These are phyloP conservation scores for Euschistus heros DNA, from an alignment of 1,140 invertebrate species.

Conservation along the genomic window DNA sequence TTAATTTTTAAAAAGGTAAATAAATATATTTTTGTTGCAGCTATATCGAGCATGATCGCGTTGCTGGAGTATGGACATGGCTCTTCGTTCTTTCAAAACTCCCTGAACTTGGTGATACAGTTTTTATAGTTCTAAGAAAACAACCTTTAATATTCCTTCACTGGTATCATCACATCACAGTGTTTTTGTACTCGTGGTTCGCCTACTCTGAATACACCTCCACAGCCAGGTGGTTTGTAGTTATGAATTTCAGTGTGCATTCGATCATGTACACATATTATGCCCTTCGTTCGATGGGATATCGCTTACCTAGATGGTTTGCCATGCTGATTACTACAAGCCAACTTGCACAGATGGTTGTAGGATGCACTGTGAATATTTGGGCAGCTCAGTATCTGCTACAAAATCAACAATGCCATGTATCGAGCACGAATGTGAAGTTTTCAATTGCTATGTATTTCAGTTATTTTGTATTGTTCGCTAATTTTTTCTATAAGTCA, in stretches of 20 bases:
- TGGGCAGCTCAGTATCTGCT: constrained; percentile 65
- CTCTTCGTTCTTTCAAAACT: constrained; percentile 91
- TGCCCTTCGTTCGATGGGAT: constrained; percentile 76
- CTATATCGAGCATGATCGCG: constrained; percentile 75
- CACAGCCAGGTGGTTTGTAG: constrained; percentile 95
- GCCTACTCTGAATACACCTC: constrained; percentile 93
- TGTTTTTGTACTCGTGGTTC: constrained; percentile 93
- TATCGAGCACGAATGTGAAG: constrained; percentile 76
- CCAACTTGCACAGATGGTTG: constrained; percentile 90
- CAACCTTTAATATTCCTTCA: constrained; percentile 97
- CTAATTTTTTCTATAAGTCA: constrained; percentile 79
- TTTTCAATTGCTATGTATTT: constrained; percentile 90
- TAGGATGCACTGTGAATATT: constrained; percentile 83
- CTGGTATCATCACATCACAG: constrained; percentile 86
- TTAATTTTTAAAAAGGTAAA: too few species aligned
- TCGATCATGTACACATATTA: constrained; percentile 98
- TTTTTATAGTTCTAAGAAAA: constrained; percentile 92
- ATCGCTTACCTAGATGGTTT: constrained; percentile 70
- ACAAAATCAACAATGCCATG: constrained; percentile 61
- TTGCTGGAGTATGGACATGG: constrained; percentile 92
- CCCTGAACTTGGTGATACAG: constrained; percentile 91
- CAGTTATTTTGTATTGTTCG: constrained; percentile 84
- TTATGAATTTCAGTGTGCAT: constrained; percentile 98
- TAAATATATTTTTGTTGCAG: constrained; percentile 40
- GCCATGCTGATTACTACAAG: constrained; percentile 87